phyloP scores from a whole-genome alignment of 2,113 vertebrate species.

The Megaceryle maxima region DNA sequence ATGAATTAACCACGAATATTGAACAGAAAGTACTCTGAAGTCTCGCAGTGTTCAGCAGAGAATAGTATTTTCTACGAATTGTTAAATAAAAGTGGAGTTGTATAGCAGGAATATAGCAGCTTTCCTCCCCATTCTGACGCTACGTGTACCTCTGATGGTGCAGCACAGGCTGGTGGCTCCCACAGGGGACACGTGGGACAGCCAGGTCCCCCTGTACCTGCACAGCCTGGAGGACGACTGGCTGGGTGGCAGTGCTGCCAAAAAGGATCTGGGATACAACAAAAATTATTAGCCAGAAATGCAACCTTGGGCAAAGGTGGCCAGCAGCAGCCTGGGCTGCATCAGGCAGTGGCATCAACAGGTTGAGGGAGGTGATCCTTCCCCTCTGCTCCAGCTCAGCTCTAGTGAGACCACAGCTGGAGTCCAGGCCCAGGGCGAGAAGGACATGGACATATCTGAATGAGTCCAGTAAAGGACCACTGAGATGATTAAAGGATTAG shows the following conservation, averaged over 20 bases:
- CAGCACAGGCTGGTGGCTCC: neutral
- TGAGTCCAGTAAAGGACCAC: neutral
- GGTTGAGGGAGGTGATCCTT: neutral
- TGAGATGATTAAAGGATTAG: neutral
- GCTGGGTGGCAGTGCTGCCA: neutral
- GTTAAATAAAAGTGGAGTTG: too few relatives aligned
- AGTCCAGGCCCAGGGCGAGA: neutral
- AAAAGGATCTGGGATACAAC: neutral
- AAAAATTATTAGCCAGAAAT: neutral
- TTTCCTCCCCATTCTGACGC: fast-evolving
- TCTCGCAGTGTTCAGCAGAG: neutral
- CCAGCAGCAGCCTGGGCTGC: neutral
- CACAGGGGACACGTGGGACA: neutral
- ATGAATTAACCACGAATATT: fast-evolving
- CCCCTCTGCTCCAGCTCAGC: neutral
- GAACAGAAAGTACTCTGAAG: neutral
- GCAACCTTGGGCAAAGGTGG: neutral
- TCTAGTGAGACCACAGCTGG: neutral
- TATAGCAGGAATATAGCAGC: neutral
- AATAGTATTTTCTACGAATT: fast-evolving
- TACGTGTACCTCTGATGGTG: fast-evolving
- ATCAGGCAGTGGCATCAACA: neutral
- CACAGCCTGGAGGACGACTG: too few relatives aligned
- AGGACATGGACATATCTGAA: neutral
- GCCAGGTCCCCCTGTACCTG: too few relatives aligned